Percentiles rank a stretch among this genome's conserved stretches.
These are phyloP conservation scores for Lacerta viridis DNA, from an alignment of 2,797 vertebrate genomes.

Conservation along the genomic window DNA sequence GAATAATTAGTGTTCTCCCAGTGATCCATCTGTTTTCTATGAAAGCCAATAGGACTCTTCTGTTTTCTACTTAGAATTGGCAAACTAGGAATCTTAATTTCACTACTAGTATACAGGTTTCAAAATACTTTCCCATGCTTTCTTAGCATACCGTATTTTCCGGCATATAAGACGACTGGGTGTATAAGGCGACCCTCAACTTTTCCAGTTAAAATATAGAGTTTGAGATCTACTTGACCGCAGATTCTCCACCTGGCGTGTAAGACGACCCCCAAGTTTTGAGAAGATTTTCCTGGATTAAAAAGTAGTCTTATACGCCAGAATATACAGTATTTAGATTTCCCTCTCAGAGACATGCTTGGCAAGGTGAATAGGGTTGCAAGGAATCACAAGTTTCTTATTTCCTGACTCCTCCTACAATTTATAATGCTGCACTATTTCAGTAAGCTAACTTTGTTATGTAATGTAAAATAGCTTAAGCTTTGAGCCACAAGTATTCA, in stretches of 20 bases:
- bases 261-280: too few relatives aligned
- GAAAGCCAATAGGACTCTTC: background rate
- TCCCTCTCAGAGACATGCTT: background rate
- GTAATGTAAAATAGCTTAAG: background rate
- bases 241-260: too few relatives aligned
- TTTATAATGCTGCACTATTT: background rate
- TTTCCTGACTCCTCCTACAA: background rate
- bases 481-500: background rate
- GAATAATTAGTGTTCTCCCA: background rate
- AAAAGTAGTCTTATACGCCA: too few relatives aligned
- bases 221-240: too few relatives aligned
- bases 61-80: too few relatives aligned
- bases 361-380: background rate
- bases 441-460: background rate
- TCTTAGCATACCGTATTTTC: background rate
- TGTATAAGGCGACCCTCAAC: too few relatives aligned
- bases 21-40: background rate
- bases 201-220: too few relatives aligned
- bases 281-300: too few relatives aligned
- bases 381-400: background rate
- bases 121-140: background rate
- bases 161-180: too few relatives aligned
- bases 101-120: background rate
- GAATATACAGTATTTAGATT: background rate
- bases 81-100: background rate